Evolutionary conservation across 2,113 vertebrate genomes (phyloP).

Genomic region (Microcebus ravelobensis): DNA sequence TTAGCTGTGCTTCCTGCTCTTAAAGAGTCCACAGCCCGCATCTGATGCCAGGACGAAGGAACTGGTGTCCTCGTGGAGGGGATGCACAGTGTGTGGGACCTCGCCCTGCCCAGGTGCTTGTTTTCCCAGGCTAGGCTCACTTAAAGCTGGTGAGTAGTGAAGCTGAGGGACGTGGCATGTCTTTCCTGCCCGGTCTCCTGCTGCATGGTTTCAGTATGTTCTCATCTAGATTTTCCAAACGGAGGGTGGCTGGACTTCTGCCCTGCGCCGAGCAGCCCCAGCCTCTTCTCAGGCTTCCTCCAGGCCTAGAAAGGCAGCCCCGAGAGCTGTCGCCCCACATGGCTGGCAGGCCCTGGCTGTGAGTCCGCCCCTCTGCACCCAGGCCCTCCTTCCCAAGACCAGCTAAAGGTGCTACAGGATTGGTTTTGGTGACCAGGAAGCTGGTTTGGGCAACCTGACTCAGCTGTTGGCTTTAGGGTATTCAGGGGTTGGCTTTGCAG

Average conservation of each 20-base stretch:
- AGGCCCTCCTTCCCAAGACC: neutral
- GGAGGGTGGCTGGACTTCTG: neutral
- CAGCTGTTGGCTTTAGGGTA: neutral
- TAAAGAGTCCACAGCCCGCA: neutral
- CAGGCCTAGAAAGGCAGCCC: neutral
- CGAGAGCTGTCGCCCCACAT: neutral
- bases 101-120: neutral
- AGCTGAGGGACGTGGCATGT: neutral
- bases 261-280: neutral
- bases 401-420: neutral
- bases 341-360: neutral
- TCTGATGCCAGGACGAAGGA: neutral
- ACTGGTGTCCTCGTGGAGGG: rapidly evolving
- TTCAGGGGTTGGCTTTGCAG: neutral
- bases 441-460: neutral
- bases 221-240: neutral
- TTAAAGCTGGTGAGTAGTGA: neutral
- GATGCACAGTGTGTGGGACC: neutral
- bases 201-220: neutral
- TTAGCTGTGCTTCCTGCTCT: neutral
- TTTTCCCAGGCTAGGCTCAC: neutral
- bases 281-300: neutral
- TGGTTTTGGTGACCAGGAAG: neutral
- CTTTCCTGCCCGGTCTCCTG: neutral
- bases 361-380: neutral